phyloP scores from a whole-genome alignment of 2,797 vertebrate genomes.

The Crocidura indochinensis region DNA sequence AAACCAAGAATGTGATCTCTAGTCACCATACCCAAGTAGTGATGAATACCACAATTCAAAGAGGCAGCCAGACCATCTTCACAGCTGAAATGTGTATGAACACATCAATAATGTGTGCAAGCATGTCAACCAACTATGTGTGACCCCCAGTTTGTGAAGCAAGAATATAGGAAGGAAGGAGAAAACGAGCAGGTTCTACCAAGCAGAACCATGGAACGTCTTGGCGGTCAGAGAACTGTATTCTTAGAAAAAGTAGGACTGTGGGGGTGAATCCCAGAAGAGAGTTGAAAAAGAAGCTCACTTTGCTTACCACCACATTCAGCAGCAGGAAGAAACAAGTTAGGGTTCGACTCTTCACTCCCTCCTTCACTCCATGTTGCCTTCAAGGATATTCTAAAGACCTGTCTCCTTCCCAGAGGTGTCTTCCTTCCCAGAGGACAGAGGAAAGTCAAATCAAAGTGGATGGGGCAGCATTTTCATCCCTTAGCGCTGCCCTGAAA shows the following conservation, averaged over 20 bases:
- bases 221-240: not conserved
- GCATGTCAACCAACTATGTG: no score
- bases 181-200: not conserved
- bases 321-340: not conserved
- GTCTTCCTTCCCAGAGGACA: not conserved
- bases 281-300: not conserved
- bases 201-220: conserved; percentile 7
- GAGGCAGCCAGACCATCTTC: no score
- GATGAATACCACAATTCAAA: no score
- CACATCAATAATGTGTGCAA: no score
- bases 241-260: not conserved
- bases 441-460: not conserved
- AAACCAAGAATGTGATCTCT: no score
- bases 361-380: not conserved
- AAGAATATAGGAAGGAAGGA: no score
- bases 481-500: conserved; percentile 11
- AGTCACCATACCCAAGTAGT: no score
- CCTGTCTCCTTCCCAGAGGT: not conserved
- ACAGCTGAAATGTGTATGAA: no score
- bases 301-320: not conserved
- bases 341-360: not conserved
- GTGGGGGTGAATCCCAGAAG: not conserved
- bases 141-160: no score
- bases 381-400: not conserved
- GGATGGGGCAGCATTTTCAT: not conserved